phyloP scores from a whole-genome alignment of 2,797 vertebrate genomes.

The Acanthiza pusilla region DNA sequence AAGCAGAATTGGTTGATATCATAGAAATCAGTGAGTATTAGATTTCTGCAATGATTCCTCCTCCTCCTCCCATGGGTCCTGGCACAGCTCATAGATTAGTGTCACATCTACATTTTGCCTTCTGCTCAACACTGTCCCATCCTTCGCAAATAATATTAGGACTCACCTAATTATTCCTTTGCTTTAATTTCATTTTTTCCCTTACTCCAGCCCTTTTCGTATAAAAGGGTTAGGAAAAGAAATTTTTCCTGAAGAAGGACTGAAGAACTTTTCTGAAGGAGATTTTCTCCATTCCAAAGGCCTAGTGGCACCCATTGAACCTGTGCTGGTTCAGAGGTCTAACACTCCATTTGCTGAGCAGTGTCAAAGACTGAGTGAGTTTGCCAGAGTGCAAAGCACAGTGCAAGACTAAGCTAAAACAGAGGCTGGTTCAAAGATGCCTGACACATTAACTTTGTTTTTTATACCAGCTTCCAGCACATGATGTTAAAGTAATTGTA shows the following conservation, averaged over 20 bases:
- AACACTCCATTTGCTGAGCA: not conserved
- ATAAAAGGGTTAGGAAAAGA: not conserved
- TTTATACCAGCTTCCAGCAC: not conserved
- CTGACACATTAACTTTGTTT: not conserved
- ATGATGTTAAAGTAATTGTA: not conserved
- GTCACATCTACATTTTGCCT: not conserved
- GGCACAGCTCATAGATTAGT: not conserved
- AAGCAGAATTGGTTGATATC: not conserved
- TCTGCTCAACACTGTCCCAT: not conserved
- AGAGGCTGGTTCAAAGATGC: not conserved
- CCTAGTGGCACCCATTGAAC: not conserved
- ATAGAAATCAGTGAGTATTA: not conserved
- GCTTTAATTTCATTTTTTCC: not conserved
- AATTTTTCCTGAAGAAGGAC: not conserved
- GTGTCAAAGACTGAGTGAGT: not conserved
- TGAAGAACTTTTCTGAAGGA: not conserved
- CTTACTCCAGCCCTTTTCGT: not conserved
- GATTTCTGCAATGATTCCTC: not conserved
- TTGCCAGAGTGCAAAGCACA: not conserved
- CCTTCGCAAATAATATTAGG: not conserved
- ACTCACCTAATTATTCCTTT: not conserved
- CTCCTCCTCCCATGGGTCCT: not conserved
- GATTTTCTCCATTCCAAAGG: not conserved
- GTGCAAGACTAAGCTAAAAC: not conserved
- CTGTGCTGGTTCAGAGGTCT: not conserved